Base-by-base conservation (phyloP, 2,113 vertebrate species). In the Rhinogobius similis region DNA sequence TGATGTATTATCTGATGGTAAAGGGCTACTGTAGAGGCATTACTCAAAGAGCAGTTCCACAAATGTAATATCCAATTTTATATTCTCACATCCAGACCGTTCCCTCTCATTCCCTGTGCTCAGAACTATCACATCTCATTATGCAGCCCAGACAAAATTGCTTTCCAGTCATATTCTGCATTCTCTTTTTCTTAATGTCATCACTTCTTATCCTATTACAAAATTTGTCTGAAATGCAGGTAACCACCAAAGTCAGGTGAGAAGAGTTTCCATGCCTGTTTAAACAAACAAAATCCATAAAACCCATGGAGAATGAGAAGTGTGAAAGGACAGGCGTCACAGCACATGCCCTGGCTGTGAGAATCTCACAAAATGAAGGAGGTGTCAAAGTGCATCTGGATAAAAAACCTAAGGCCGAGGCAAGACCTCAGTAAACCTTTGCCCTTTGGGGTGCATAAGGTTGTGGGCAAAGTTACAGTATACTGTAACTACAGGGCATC, bases 61-160 rank as follows among this genome's bases (percentile, higher is more conserved):
- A 85, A 86, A 82, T 84, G 12, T 74, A 76, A 84, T 84, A 75
- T 82, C 73, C 77, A 77, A 84, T 87, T 84, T 59, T 50, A 61
- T 72, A 83, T 81, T 81, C 78, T 76, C 52, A 59, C 63, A 75
- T 80, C 83, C 71, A 68, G 70, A 70, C 73, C 36, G 64, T 68
- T 61, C 74, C 76, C 73, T 43, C 75, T 82, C 70, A 83, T 87
- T 85, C 79, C 81, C 73, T 56, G 71, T 74, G 78, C 85, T 80
- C 76, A 85, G 78, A 84, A 70, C 82, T 79, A 85, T 86, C 77
- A 80, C 80, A 83, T 88, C 84, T 84, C 72, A 90, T 90, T 82
- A 85, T 75, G 75, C 82, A 72, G 70, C 55, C 55, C 55, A 29
- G 73, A 59, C 71, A 75, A 79, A 86, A 84, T 83, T 72, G 68